These are phyloP conservation scores for Phortica okadai DNA, from an alignment of 2,888 invertebrate species.

Conservation along the genomic window DNA sequence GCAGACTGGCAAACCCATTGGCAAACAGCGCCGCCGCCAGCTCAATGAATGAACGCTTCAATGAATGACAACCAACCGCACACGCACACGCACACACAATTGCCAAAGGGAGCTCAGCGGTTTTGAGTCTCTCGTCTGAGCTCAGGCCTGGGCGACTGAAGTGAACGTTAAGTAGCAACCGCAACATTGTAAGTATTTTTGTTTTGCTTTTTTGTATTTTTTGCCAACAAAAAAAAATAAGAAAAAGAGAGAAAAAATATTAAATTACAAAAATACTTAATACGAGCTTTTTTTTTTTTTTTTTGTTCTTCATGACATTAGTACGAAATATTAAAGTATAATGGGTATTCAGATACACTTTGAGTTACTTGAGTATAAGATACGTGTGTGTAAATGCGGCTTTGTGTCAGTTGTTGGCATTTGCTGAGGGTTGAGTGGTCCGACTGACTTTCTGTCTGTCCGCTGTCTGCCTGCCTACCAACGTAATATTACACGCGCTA, in stretches of 20 bases:
- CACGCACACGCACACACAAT: too few relatives aligned
- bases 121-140: neutral
- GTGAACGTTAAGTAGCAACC: slow-evolving; percentile 5
- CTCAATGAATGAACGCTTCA: slow-evolving; percentile 5
- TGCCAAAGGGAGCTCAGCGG: neutral
- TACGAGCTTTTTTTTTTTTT: slow-evolving; percentile 2
- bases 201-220: neutral
- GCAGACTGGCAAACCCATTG: neutral
- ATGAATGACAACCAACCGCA: neutral
- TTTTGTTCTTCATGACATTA: slow-evolving; percentile 55
- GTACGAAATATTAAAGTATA: slow-evolving; percentile 66
- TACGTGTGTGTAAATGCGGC: slow-evolving; percentile 67
- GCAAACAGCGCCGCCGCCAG: slow-evolving; percentile 1
- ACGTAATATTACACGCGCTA: slow-evolving; percentile 61
- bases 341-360: slow-evolving; percentile 57
- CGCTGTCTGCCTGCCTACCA: slow-evolving; percentile 34
- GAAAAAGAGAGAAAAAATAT: neutral
- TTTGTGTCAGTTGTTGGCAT: slow-evolving; percentile 55
- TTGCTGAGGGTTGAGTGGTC: slow-evolving; percentile 31
- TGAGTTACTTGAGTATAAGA: slow-evolving; percentile 29
- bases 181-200: neutral
- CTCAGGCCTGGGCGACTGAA: neutral
- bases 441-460: slow-evolving; percentile 39
- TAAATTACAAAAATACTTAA: slow-evolving; percentile 22
- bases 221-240: neutral